Conservation (phyloP, 2,113 vertebrate genomes). For the Cichladusa arquata region DNA sequence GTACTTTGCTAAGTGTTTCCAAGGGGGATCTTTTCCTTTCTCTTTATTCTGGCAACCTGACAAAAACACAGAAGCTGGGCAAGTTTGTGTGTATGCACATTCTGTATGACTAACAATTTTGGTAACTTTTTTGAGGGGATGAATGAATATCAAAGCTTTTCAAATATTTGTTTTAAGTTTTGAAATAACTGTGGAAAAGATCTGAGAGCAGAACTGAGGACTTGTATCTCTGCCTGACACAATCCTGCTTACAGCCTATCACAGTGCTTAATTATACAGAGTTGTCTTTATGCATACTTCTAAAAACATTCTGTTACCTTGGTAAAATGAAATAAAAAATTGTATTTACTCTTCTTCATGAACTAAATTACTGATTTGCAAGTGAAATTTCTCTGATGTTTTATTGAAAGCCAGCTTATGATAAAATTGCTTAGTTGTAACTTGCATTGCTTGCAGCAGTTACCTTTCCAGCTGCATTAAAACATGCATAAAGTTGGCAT, state of each 20-base stretch:
- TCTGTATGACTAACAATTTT: neutral
- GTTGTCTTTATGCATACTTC: neutral
- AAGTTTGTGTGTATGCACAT: accelerated
- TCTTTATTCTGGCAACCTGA: neutral
- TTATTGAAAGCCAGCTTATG: neutral
- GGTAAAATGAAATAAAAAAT: neutral
- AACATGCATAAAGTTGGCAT: neutral
- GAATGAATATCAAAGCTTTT: neutral
- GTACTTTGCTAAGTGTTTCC: neutral
- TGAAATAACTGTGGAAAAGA: neutral
- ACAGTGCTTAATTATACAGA: neutral
- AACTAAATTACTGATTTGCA: neutral
- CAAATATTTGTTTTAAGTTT: neutral
- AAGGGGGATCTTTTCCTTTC: neutral
- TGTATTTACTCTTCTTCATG: neutral
- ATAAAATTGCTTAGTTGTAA: neutral
- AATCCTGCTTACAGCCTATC: neutral
- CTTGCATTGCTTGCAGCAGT: neutral
- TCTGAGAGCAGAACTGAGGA: neutral
- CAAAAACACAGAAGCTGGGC: accelerated
- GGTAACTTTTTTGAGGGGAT: neutral
- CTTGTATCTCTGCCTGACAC: neutral
- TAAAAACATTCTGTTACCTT: neutral
- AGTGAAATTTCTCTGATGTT: neutral
- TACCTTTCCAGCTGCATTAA: neutral